Conservation (phyloP, 2,797 vertebrate genomes). For the Echeneis naucrates region DNA sequence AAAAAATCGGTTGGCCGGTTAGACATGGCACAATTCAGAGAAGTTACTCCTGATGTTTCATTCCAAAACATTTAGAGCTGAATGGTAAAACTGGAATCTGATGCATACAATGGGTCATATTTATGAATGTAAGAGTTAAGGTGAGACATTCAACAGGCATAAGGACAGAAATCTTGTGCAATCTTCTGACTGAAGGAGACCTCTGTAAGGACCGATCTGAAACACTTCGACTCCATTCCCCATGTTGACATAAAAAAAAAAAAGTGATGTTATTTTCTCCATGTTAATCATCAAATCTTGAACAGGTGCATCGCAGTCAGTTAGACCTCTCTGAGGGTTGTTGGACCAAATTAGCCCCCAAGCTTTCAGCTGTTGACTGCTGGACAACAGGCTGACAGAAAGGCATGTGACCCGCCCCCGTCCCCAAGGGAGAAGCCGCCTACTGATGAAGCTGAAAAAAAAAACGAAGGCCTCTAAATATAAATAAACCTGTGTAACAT, state of each 20-base stretch:
- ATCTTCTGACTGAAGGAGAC: too few species aligned
- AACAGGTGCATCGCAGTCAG: conserved; percentile 32
- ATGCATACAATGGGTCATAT: too few species aligned
- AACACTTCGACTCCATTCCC: not conserved
- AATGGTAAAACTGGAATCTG: too few species aligned
- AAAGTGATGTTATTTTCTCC: not conserved
- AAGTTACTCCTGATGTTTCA: too few species aligned
- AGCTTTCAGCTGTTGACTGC: conserved; percentile 62
- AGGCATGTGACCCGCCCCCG: conserved; percentile 66
- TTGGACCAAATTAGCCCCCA: conserved; percentile 44
- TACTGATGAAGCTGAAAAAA: conserved; percentile 72
- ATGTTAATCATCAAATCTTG: conserved; percentile 29
- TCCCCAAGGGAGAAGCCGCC: conserved; percentile 55
- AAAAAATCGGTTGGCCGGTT: too few species aligned
- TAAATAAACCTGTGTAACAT: conserved; percentile 75
- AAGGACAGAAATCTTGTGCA: too few species aligned
- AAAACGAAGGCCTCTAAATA: conserved; percentile 74
- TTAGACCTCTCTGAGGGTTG: conserved; percentile 20
- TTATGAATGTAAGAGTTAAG: too few species aligned
- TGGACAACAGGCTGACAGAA: conserved; percentile 61
- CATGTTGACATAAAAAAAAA: not conserved
- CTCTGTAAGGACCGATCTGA: not conserved
- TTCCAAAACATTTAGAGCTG: too few species aligned
- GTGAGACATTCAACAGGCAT: too few species aligned
- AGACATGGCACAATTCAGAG: too few species aligned